Evolutionary conservation across 2,888 invertebrate genomes (phyloP), one percentile per base, ranked within the genome.

Genomic region (Aleiodes alternator): DNA sequence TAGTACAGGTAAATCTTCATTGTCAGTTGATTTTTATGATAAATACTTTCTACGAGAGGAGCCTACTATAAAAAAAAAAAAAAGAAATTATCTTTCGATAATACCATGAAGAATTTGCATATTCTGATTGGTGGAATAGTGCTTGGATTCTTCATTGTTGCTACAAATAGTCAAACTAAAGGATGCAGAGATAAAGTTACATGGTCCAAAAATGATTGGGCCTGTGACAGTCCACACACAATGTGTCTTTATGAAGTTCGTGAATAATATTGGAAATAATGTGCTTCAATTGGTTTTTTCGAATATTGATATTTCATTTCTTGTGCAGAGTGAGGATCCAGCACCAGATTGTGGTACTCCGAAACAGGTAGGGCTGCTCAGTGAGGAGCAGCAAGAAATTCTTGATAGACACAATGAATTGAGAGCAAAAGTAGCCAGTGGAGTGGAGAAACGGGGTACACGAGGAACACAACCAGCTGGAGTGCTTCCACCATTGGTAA

Each of bases 361-460:
- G 4, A 31, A 56, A 16, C 5, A 1, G 16, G 31, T 29, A 11
- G n/a, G 14, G 1, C n/a, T 74, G 1, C 53, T 7, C 1, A 0
- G 7, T 0, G 34, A 23, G 6, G 59, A 72, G 2, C 51, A 16
- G 50, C 5, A 72, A 12, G 56, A 31, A 57, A 11, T 76, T 3
- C 11, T 72, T 4, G 8, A 73, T 3, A 43, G 7, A 8, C 82
- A 82, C 70, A 81, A 82, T 51, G 16, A 66, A 14, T 34, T 72
- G 14, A 31, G 51, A 56, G 57, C 69, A 0, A 51, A 31, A 0
- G 80, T 83, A 6, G 83, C 82, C 1, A 48, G 14, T 7, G 84
- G 84, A n/a, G 3, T 23, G 3, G 84, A 84, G 71, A 53, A 9
- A 0, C 68, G 79, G 11, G 84, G 84, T 12, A 70, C 16, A 31